A percentile compares a stretch with the other conserved stretches of the same genome.
phyloP scores from a whole-genome alignment of 2,888 invertebrate species.

The Clusia tigrina region DNA sequence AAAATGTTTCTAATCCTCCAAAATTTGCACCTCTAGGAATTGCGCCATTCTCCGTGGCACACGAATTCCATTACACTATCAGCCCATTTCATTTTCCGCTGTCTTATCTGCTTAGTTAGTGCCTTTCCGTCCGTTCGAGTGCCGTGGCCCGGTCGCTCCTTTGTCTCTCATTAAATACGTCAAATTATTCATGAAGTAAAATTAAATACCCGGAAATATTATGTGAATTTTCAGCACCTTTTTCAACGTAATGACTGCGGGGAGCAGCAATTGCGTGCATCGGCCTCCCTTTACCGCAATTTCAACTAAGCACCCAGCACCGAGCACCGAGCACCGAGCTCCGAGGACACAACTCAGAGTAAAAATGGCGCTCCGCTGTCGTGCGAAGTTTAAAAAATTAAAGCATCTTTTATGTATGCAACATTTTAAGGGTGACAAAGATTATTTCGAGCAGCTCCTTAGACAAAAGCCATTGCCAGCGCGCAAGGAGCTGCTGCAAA shows the following conservation, averaged over 20 bases:
- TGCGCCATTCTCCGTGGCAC: too few relatives aligned
- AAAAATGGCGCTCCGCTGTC: background rate
- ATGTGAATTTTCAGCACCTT: constrained; percentile 32
- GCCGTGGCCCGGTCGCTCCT: constrained; percentile 17
- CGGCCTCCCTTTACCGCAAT: background rate
- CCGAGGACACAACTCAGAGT: background rate
- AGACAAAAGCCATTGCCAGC: background rate
- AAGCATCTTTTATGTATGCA: background rate
- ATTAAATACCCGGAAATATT: constrained; percentile 47
- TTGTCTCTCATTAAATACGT: constrained; percentile 44
- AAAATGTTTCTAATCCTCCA: too few relatives aligned
- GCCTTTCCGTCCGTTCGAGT: background rate
- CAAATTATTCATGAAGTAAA: constrained; percentile 49
- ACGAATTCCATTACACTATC: background rate
- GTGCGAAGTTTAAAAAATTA: background rate
- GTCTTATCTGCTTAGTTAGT: constrained; percentile 5
- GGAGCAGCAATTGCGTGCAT: background rate
- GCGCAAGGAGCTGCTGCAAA: background rate
- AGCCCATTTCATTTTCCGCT: constrained; percentile 13
- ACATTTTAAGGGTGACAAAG: background rate
- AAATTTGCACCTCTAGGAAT: background rate
- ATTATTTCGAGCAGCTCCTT: background rate
- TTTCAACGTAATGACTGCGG: background rate
- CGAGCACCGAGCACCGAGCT: too few relatives aligned
- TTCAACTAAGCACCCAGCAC: too few relatives aligned